These are phyloP conservation scores for Cossypha niveicapilla DNA, from an alignment of 2,797 vertebrate genomes.

Conservation along the genomic window DNA sequence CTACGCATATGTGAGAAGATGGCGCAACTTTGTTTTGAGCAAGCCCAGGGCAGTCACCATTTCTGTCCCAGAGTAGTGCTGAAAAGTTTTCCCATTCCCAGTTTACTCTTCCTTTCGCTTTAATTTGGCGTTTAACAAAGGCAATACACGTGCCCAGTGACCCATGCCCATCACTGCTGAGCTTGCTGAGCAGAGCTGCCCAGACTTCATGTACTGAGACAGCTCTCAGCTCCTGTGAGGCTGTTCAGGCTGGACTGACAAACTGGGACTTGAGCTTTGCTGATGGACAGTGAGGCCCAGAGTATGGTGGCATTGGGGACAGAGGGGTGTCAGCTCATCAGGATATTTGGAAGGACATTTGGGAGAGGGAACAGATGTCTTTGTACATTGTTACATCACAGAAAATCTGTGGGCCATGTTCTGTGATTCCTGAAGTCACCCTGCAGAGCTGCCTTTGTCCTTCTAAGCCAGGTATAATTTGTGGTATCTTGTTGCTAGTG, in stretches of 20 bases:
- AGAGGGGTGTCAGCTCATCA: fast-evolving
- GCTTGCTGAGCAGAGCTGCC: background rate
- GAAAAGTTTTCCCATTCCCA: background rate
- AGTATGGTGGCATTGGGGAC: fast-evolving
- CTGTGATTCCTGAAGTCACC: background rate
- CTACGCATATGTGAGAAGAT: fast-evolving
- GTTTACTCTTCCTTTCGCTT: background rate
- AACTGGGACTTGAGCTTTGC: background rate
- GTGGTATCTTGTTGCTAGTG: background rate
- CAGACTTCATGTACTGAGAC: fast-evolving
- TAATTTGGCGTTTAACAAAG: background rate
- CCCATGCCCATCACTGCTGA: background rate
- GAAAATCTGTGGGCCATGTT: background rate
- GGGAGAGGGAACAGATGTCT: background rate
- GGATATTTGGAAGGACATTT: background rate
- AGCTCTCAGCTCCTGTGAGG: background rate
- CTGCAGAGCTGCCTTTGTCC: background rate
- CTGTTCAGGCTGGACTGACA: background rate
- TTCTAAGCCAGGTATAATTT: background rate
- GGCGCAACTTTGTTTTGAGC: fast-evolving
- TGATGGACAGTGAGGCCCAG: background rate
- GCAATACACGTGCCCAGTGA: fast-evolving
- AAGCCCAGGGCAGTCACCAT: background rate
- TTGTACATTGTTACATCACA: fast-evolving
- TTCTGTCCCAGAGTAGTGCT: background rate